These are phyloP conservation scores for Brachionus manjavacas DNA, from an alignment of 1,140 invertebrate species.

Conservation along the genomic window DNA sequence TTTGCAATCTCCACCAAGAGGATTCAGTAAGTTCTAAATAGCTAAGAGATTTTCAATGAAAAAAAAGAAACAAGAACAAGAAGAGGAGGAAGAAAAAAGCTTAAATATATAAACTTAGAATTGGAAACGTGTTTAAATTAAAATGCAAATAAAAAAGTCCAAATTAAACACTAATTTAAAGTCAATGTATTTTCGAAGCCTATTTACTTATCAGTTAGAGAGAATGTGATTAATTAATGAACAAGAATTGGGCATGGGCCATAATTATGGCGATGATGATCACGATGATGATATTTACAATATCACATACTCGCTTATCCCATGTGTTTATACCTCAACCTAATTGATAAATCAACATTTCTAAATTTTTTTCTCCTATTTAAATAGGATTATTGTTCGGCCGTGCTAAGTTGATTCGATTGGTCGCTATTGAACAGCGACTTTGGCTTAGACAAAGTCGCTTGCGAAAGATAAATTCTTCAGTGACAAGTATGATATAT, in stretches of 20 bases:
- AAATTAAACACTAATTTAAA: slow-evolving; percentile 23
- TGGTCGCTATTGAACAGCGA: neutral
- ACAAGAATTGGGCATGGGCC: neutral
- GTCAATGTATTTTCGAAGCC: slow-evolving; percentile 1
- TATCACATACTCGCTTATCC: neutral
- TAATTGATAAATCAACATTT: neutral
- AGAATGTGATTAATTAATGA: slow-evolving; percentile 3
- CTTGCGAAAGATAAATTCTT: neutral
- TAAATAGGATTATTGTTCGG: neutral
- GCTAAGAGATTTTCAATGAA: neutral
- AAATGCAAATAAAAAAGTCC: slow-evolving; percentile 11
- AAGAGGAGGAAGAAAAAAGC: neutral
- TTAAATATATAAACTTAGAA: neutral
- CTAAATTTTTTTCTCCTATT: neutral
- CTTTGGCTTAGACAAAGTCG: neutral
- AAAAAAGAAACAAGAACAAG: neutral
- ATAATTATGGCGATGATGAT: neutral
- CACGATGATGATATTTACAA: slow-evolving; percentile 14
- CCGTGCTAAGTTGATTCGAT: neutral
- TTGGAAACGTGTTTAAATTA: slow-evolving; percentile 14
- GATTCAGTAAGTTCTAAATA: neutral
- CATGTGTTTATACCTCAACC: neutral
- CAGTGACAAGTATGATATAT: neutral
- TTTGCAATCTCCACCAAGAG: neutral
- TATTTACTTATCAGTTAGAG: slow-evolving; percentile 12